Evolutionary conservation across 2,888 invertebrate genomes (phyloP), one percentile per base, ranked within the genome.

Genomic region (Lampropteryx suffumata): DNA sequence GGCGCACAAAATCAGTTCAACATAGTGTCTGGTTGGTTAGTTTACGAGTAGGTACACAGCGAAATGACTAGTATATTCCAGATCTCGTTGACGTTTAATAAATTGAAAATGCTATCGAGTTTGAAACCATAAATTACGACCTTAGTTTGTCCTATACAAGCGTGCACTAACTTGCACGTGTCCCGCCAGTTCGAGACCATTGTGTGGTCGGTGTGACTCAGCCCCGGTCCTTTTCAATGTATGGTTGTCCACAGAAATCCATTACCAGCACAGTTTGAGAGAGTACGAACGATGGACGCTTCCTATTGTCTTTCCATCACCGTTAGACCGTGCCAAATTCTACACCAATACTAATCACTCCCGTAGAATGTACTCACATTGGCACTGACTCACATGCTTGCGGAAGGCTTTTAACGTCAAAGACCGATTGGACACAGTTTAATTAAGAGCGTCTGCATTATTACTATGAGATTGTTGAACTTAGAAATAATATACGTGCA

Each of bases 161-260:
- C 59, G 62, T 60, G 53, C 63, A 59, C 52, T 61, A 62, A 55
- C 49, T 42, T 62, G 66, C 67, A 73, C 70, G 67, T 68, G 65
- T 52, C 53, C 21, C 44, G 44, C 26, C 50, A 57, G 50, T 59
- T 62, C 55, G 42, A 56, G 55, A 54, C 43, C 48, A 50, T 56
- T 56, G 51, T 55, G 58, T 57, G 50, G 52, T 21, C 41, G 57
- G 62, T 69, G 63, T 69, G 63, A 59, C 57, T 69, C 65, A 59
- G 60, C 67, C 67, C 73, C 70, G 71, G 62, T 64, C 55, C 69
- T 71, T 71, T 73, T 67, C 65, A 72, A 67, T 61, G 59, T 62
- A 47, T 50, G 58, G 46, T 62, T 53, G 57, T 61, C 68, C 62
- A 61, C 62, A 61, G 62, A 73, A 69, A 57, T 70, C 67, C 59